Conservation (phyloP, 2,113 vertebrate genomes). For the Girardinichthys multiradiatus region DNA sequence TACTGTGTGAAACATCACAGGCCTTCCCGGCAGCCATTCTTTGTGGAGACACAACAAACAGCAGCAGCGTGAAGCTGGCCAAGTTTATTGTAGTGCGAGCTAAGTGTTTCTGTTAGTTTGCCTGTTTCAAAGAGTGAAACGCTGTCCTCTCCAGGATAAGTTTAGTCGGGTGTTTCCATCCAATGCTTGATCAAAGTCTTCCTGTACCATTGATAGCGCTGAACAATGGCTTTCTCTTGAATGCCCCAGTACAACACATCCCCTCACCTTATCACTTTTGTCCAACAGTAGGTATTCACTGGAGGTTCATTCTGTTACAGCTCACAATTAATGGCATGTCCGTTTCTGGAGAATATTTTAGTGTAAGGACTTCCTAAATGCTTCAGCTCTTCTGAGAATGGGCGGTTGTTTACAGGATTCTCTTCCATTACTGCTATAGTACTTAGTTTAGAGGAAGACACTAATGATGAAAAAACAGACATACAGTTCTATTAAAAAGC, state of each 20-base stretch:
- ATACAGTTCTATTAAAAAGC: not conserved
- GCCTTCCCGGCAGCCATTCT: slow-evolving; percentile 38
- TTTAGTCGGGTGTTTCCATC: slow-evolving; percentile 56
- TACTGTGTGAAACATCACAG: slow-evolving; percentile 61
- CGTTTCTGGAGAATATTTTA: not conserved
- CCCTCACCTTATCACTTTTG: slow-evolving; percentile 7
- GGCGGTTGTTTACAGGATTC: not conserved
- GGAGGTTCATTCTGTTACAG: not conserved
- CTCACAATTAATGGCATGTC: not conserved
- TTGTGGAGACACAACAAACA: slow-evolving; percentile 67
- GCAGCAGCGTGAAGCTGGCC: slow-evolving; percentile 56
- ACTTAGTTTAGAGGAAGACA: not conserved
- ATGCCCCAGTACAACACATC: slow-evolving; percentile 7
- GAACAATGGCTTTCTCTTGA: slow-evolving; percentile 66
- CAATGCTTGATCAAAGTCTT: slow-evolving; percentile 70
- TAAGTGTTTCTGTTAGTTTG: slow-evolving; percentile 47
- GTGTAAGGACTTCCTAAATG: not conserved
- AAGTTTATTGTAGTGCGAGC: slow-evolving; percentile 55
- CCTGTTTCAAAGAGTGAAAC: slow-evolving; percentile 56
- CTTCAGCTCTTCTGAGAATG: not conserved
- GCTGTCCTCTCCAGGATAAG: slow-evolving; percentile 46
- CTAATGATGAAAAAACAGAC: not conserved
- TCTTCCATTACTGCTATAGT: not conserved
- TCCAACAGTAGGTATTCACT: not conserved
- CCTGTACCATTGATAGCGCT: slow-evolving; percentile 65